Base-by-base conservation (phyloP, 2,797 vertebrate species). In the Rhadinocentrus ornatus region DNA sequence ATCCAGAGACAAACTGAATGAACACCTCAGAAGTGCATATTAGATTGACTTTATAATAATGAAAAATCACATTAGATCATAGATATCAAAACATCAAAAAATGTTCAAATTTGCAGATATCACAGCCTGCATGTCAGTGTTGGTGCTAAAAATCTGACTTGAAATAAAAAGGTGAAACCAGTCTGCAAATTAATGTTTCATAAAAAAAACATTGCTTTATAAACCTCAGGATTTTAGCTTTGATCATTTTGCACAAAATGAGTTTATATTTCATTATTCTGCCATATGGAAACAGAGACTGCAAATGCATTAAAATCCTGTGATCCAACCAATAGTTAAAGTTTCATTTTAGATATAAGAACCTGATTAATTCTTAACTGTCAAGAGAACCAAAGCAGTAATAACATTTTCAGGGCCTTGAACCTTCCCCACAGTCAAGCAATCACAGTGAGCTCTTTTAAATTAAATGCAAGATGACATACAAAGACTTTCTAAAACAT, bases 361-460 rank as follows among this genome's bases (percentile, higher is more conserved):
- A 54, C 2, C 20, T 61, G 75, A 87, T 77, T 72, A 82, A 77
- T 80, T 56, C 18, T 31, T 1, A 72, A 65, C 48, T 63, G 50
- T 82, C 63, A 72, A 50, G 63, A 71, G 60, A 82, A 71, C n/a
- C 65, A 65, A 67, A 31, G 79, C 57, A 75, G 62, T 75, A 69
- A 83, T 78, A 83, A 77, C 31, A 65, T 83, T 86, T 80, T 63
- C 75, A 68, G 12, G 11, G 70, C 76, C 53, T 20, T 59, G 56
- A 71, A 86, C 60, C 62, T 78, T 55, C 60, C 61, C 64, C 29
- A 44, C 22, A 73, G 73, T 85, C 64, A 41, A 58, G 68, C 78
- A 82, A 83, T 89, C 80, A 83, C 77, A 26, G 18, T 59, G 56
- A 82, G 62, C 59, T 57, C 53, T 75, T 80, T 79, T n/a, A 82